Base-by-base conservation (phyloP, 2,888 invertebrate species). In the Hypomecis punctinalis region DNA sequence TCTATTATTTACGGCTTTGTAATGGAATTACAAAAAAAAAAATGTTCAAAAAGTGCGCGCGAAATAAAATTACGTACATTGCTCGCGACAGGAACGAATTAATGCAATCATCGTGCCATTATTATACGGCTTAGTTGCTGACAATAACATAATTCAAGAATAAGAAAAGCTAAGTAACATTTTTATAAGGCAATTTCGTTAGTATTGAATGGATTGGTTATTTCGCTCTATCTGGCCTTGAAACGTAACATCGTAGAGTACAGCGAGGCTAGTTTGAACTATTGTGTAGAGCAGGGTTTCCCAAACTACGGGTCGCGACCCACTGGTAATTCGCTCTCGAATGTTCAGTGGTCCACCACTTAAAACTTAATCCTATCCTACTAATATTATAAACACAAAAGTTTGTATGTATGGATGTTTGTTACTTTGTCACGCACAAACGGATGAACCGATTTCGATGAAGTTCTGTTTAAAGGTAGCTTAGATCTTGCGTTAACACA, bases 211-310 rank as follows among this genome's bases (percentile, higher is more conserved):
- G 63, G 37, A 47, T 69, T 67, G 66, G 61, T 77, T 63, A 77
- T 74, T 76, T 75, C 65, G 70, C 40, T 58, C 55, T 67, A 74
- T 70, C 74, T 79, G 83, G 80, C 84, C 84, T 86, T 85, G 85
- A 81, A 81, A 75, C 74, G 76, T 76, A 81, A 80, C 77, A 77
- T 67, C 61, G 67, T 75, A 73, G 71, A 71, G 70, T 76, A 74
- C 56, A 74, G 68, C 73, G 69, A 68, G 73, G 75, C 79, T 79
- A 79, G 81, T 78, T 75, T 70, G 72, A 79, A 78, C 79, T 80
- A 82, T 80, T 80, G 40, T 59, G 51, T 56, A 37, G 55, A 23
- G 35, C 47, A 23, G 3, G 23, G 23, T 23, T 23, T 23, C 23
- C 23, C 23, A 23, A 23, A 23, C 23, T 23, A 23, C 3, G 23